Conservation (phyloP, 2,797 vertebrate species). For the Otolemur crassicaudatus region DNA sequence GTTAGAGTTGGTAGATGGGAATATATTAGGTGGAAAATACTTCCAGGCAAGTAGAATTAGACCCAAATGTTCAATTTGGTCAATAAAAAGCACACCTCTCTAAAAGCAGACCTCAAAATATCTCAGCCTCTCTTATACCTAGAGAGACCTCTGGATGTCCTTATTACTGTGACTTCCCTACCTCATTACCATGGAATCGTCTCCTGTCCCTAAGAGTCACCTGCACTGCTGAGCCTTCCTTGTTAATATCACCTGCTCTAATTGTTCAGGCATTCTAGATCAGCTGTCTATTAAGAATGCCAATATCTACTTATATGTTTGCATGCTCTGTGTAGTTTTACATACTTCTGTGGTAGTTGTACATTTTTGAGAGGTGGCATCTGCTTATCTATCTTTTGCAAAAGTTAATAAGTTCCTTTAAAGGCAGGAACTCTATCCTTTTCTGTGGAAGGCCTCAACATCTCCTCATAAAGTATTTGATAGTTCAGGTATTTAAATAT, state of each 20-base stretch:
- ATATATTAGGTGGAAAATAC: background rate
- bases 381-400: background rate
- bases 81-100: background rate
- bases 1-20: background rate
- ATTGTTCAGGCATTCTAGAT: background rate
- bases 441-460: background rate
- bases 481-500: background rate
- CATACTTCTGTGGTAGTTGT: background rate
- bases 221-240: background rate
- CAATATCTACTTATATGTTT: background rate
- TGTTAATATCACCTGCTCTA: background rate
- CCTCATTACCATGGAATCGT: background rate
- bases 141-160: background rate
- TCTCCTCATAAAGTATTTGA: background rate
- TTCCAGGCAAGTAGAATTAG: background rate
- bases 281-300: background rate
- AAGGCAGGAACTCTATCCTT: background rate
- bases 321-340: background rate
- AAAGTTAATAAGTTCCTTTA: background rate
- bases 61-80: background rate
- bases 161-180: background rate
- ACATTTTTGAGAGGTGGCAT: background rate
- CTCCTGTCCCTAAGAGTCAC: background rate
- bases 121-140: background rate
- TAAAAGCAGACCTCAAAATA: constrained; percentile 15